These are phyloP conservation scores for Galemys pyrenaicus DNA, from an alignment of 2,113 vertebrate genomes.

Conservation along the genomic window DNA sequence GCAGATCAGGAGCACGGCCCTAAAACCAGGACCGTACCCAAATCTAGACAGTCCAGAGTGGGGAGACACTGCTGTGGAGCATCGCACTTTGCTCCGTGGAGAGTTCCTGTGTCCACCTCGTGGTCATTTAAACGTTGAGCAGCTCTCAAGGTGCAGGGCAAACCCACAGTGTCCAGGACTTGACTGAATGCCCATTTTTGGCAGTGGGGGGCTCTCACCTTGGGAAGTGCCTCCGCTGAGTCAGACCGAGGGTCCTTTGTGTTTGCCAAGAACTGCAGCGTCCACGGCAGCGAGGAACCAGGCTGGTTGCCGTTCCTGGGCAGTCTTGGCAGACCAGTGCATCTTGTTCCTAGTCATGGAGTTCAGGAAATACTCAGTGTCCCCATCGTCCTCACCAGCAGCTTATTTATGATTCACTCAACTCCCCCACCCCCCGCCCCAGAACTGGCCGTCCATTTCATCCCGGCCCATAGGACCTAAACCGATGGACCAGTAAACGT, in stretches of 20 bases:
- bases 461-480: accelerated
- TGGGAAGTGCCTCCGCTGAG: neutral
- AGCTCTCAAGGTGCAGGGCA: neutral
- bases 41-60: neutral
- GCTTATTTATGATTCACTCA: accelerated
- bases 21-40: accelerated
- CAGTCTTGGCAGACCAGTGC: neutral
- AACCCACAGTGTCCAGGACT: neutral
- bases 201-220: neutral
- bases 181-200: neutral
- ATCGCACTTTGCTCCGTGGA: neutral
- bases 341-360: accelerated
- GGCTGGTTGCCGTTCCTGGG: neutral
- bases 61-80: accelerated
- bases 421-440: accelerated
- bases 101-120: neutral
- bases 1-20: neutral
- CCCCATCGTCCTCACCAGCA: neutral
- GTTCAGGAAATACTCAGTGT: accelerated
- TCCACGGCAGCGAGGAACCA: accelerated
- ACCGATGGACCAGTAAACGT: accelerated
- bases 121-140: neutral
- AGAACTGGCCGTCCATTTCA: accelerated
- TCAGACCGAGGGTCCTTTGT: accelerated
- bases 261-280: neutral